A percentile compares a stretch with the other conserved stretches of the same genome.
phyloP scores from a whole-genome alignment of 2,888 invertebrate genomes.

The Prostheceraeus crozeri region DNA sequence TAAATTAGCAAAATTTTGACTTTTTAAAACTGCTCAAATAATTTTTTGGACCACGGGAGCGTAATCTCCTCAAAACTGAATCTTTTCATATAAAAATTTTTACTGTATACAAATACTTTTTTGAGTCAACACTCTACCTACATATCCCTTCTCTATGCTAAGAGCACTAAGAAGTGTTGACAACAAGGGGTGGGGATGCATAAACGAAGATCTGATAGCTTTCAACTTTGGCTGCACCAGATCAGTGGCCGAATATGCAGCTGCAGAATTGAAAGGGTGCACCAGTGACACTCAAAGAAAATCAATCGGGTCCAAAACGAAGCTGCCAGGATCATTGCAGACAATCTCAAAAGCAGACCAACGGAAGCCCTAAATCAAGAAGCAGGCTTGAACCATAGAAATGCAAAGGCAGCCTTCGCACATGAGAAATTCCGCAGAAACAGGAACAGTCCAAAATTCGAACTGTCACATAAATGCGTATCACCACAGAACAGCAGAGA shows the following conservation, averaged over 20 bases:
- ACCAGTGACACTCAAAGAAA: neutral
- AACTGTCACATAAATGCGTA: neutral
- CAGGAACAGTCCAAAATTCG: neutral
- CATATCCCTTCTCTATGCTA: too few species aligned
- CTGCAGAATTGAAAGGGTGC: slow-evolving; percentile 15
- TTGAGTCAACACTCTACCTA: too few species aligned
- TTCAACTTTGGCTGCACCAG: neutral
- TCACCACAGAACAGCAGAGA: slow-evolving; percentile 8
- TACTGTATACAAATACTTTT: too few species aligned
- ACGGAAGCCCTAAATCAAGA: neutral
- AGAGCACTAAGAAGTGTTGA: too few species aligned
- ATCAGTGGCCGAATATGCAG: slow-evolving; percentile 17
- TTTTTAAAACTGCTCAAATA: too few species aligned
- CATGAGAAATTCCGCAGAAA: slow-evolving; percentile 6
- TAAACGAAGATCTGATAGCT: slow-evolving; percentile 2
- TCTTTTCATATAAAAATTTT: too few species aligned
- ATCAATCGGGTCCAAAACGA: slow-evolving; percentile 2
- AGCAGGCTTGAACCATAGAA: neutral
- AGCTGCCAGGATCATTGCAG: slow-evolving; percentile 8
- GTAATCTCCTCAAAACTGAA: too few species aligned
- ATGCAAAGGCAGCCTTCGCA: neutral
- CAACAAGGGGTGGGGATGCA: slow-evolving; percentile 10
- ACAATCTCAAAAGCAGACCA: neutral
- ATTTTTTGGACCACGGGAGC: too few species aligned
- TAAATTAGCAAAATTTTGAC: too few species aligned